Percentiles rank a stretch among this genome's conserved stretches.
These are phyloP conservation scores for Drosophila leontia DNA, from an alignment of 1,140 invertebrate genomes.

Conservation along the genomic window DNA sequence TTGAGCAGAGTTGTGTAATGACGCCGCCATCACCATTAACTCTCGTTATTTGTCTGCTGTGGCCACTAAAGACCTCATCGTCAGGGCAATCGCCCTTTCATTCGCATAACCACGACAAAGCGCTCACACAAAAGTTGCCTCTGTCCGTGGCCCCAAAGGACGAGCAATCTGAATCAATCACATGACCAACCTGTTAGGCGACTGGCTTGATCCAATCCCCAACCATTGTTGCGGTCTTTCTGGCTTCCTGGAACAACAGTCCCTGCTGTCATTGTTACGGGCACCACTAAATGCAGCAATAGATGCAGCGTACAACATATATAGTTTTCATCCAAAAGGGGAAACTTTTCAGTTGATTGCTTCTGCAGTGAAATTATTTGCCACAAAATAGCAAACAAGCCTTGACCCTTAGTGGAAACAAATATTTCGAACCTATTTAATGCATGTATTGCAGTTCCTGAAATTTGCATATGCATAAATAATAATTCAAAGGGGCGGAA, in stretches of 20 bases:
- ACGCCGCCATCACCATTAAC: constrained; percentile 14
- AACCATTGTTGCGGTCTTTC: constrained; percentile 3
- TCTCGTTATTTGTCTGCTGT: constrained; percentile 18
- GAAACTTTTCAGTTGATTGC: not conserved
- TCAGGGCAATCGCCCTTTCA: constrained; percentile 6
- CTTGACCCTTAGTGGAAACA: not conserved
- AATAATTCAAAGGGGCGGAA: not conserved
- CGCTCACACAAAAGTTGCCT: not conserved
- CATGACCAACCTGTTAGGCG: constrained; percentile 3
- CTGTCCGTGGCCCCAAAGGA: constrained; percentile 1
- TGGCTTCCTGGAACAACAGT: not conserved
- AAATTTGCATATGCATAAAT: not conserved
- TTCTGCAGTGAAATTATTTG: not conserved
- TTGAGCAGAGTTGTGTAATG: constrained; percentile 1
- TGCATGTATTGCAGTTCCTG: not conserved
- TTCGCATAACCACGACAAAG: constrained; percentile 1
- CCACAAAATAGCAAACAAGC: not conserved
- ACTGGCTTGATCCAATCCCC: not conserved
- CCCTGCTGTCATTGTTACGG: not conserved
- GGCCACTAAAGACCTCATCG: constrained; percentile 2
- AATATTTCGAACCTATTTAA: not conserved
- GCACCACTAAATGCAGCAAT: not conserved
- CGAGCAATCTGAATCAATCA: constrained; percentile 17
- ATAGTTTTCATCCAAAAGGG: not conserved
- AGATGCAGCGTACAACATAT: not conserved